Conservation (phyloP, 2,888 invertebrate genomes). For the Neoaliturus tenellus region DNA sequence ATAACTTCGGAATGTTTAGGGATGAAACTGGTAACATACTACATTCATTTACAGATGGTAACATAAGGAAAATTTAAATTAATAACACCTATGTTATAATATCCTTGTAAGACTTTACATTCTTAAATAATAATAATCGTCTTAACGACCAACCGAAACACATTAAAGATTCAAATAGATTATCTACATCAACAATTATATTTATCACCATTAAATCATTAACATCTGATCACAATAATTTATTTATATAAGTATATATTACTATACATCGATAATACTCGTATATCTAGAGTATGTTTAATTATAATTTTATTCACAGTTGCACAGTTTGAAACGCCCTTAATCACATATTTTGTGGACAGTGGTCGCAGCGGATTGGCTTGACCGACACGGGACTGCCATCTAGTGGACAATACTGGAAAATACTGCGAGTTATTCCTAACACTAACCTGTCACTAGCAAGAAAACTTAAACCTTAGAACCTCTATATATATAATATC, state of each 20-base stretch:
- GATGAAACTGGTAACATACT: conserved; percentile 52
- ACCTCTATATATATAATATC: conserved; percentile 58
- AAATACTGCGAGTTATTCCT: conserved; percentile 64
- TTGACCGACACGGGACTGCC: conserved; percentile 23
- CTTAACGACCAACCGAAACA: conserved; percentile 42
- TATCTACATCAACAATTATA: conserved; percentile 57
- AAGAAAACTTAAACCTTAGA: conserved; percentile 60
- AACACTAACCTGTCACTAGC: conserved; percentile 60
- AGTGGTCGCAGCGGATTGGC: background rate
- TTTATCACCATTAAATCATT: conserved; percentile 55
- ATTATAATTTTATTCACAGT: conserved; percentile 53
- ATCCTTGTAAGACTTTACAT: conserved; percentile 6
- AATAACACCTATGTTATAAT: conserved; percentile 46
- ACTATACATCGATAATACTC: conserved; percentile 53
- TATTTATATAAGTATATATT: conserved; percentile 53
- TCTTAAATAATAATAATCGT: conserved; percentile 45
- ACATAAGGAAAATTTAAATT: conserved; percentile 44
- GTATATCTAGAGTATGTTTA: conserved; percentile 48
- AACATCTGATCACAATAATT: conserved; percentile 56
- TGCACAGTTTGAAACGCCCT: conserved; percentile 45
- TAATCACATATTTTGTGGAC: conserved; percentile 52
- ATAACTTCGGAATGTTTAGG: background rate
- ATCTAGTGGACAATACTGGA: conserved; percentile 64
- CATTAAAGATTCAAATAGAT: conserved; percentile 49
- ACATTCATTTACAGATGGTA: conserved; percentile 53